Conservation (phyloP, 2,797 vertebrate species). For the Syngnathus rostellatus region DNA sequence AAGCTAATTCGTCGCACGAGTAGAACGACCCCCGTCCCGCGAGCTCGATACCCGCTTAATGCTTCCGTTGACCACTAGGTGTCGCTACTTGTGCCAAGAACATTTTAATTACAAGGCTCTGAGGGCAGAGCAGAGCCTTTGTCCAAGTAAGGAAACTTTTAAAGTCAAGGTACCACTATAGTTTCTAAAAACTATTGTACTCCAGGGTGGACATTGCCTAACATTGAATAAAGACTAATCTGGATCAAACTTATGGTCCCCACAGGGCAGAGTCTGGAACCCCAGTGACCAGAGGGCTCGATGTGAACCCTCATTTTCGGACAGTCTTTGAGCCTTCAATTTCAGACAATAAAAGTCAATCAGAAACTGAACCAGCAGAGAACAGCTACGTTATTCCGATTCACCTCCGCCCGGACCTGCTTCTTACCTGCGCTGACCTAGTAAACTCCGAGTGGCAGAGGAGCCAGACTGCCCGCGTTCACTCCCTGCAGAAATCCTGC, state of each 20-base stretch:
- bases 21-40: too few species aligned
- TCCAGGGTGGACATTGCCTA: not conserved
- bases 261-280: constrained; percentile 41
- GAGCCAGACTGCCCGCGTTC: constrained; percentile 79
- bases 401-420: constrained; percentile 80
- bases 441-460: constrained; percentile 87
- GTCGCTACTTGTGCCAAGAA: too few species aligned
- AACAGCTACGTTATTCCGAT: constrained; percentile 69
- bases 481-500: constrained; percentile 80
- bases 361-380: constrained; percentile 1
- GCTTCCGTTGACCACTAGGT: too few species aligned
- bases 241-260: constrained; percentile 35
- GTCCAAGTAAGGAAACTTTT: too few species aligned
- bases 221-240: constrained; percentile 22
- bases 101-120: too few species aligned
- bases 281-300: not conserved
- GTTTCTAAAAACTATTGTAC: not conserved
- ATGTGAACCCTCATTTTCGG: not conserved
- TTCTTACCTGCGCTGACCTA: constrained; percentile 80
- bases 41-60: too few species aligned
- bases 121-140: too few species aligned
- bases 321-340: not conserved
- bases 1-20: too few species aligned
- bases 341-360: rapidly evolving
- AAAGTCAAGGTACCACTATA: too few species aligned